Percentiles rank a stretch among this genome's conserved stretches.
phyloP scores from a whole-genome alignment of 2,113 vertebrate genomes.

The Sebastes schlegelii region DNA sequence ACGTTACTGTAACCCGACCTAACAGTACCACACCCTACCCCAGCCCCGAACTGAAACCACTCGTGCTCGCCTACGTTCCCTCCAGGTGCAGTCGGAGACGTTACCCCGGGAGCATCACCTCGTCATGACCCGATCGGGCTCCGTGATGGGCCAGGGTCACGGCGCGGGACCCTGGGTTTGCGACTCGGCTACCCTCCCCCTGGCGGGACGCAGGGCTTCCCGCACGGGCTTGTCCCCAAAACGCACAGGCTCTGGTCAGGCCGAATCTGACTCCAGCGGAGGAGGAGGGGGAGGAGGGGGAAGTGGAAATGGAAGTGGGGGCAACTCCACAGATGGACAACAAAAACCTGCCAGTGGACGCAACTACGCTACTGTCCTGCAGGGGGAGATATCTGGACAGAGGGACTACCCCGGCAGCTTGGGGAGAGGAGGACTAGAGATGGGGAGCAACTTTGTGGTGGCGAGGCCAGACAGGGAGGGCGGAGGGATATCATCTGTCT shows the following conservation, averaged over 20 bases:
- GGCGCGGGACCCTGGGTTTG: conserved; percentile 75
- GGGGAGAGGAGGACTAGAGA: conserved; percentile 81
- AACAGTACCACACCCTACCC: conserved; percentile 59
- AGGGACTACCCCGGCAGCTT: conserved; percentile 79
- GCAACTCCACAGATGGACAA: conserved; percentile 67
- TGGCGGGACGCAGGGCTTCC: conserved; percentile 76
- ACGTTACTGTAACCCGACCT: conserved; percentile 32
- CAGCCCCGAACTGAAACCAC: conserved; percentile 75
- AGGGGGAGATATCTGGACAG: conserved; percentile 72
- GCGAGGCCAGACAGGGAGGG: conserved; percentile 79
- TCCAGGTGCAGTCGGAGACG: conserved; percentile 82
- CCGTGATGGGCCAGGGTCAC: conserved; percentile 73
- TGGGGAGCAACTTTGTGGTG: conserved; percentile 84
- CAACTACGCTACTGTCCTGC: conserved; percentile 72
- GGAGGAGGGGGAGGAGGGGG: conserved; percentile 11
- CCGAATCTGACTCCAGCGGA: conserved; percentile 60
- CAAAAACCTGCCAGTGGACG: conserved; percentile 64
- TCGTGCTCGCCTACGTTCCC: conserved; percentile 75
- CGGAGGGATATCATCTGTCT: conserved; percentile 77
- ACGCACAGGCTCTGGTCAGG: conserved; percentile 45
- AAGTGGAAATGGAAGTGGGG: conserved; percentile 24
- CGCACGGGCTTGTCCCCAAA: conserved; percentile 73
- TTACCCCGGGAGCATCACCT: conserved; percentile 79
- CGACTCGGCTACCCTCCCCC: conserved; percentile 82
- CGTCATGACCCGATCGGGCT: conserved; percentile 84